Evolutionary conservation across 2,797 vertebrate genomes (phyloP), one percentile per base, ranked within the genome.

Genomic region (Pipistrellus pipistrellus): DNA sequence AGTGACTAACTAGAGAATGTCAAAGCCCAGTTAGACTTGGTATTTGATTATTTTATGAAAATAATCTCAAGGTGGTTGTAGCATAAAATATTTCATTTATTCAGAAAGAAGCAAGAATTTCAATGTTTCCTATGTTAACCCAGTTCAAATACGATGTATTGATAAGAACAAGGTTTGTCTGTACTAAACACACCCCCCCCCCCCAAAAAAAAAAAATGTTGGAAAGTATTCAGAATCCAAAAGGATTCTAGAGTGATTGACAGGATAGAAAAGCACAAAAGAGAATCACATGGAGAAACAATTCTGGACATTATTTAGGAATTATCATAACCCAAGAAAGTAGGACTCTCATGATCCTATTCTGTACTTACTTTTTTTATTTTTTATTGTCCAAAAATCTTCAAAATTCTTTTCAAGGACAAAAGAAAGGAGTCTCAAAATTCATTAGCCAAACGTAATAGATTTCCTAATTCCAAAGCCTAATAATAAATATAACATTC

Each of bases 381-480:
- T 53, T 48, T 66, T 77, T 84, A 85, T 53, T 59, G 83, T 77
- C 7, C 6, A 18, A 72, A 3, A 85, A 62, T 77, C 18, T 62
- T 83, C 53, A 71, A 80, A 84, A 85, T 86, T 72, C 64, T 90
- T 72, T 57, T 77, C 17, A 81, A 72, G 10, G 10, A 55, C 11
- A 83, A 92, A 55, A 89, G 9, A 84, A 88, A 66, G 11, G 17
- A 53, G 20, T 57, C 18, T 91, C 46, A 88, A 95, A 87, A 84
- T 59, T 1, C 21, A 57, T n/a, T 68, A 57, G 30, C 8, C 90
- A 89, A 89, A 81, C 13, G 46, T 10, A 86, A 32, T 17, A 78
- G 5, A 76, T 83, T 89, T 83, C 23, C 8, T 62, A 89, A 94
- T 81, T 68, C 27, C 53, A 76, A 68, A 89, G 9, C 25, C 30